These are phyloP conservation scores for Enteromius paludinosus DNA, from an alignment of 2,797 vertebrate species.

Conservation along the genomic window DNA sequence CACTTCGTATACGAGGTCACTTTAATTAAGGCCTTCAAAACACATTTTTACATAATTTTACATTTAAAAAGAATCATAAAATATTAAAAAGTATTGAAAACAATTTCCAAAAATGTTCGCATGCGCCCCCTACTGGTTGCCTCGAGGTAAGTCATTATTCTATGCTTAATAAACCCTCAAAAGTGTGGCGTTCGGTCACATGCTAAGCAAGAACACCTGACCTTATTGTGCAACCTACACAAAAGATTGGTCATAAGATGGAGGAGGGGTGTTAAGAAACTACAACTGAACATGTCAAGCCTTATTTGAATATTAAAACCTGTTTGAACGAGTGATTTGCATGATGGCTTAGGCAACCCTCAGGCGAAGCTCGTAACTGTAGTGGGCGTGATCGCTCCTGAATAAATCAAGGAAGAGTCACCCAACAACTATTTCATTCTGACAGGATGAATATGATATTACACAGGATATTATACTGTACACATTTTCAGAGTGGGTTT, in stretches of 20 bases:
- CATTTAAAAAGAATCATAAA: background rate
- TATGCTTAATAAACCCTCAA: background rate
- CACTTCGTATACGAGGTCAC: background rate
- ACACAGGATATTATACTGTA: background rate
- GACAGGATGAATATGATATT: background rate
- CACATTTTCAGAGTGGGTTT: background rate
- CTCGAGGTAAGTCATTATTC: background rate
- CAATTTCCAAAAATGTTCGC: background rate
- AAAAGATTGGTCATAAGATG: slow-evolving; percentile 4
- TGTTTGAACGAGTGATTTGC: slow-evolving; percentile 74
- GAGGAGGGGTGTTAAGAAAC: background rate
- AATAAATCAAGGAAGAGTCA: background rate
- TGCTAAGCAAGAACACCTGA: slow-evolving; percentile 24
- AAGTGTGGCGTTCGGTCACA: slow-evolving; percentile 15
- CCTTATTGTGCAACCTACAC: slow-evolving; percentile 29
- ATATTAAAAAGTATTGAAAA: background rate
- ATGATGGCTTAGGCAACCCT: slow-evolving; percentile 60
- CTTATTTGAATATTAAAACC: slow-evolving; percentile 69
- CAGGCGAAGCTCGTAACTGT: background rate
- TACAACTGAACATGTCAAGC: slow-evolving; percentile 13
- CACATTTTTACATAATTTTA: too few species aligned
- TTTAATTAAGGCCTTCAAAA: background rate
- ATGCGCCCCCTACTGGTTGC: background rate
- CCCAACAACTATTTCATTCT: slow-evolving; percentile 8
- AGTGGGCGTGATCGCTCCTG: background rate